A percentile compares a stretch with the other conserved stretches of the same genome.
Conservation (phyloP, 2,888 invertebrate species). For the Gandaritis pyraliata region DNA sequence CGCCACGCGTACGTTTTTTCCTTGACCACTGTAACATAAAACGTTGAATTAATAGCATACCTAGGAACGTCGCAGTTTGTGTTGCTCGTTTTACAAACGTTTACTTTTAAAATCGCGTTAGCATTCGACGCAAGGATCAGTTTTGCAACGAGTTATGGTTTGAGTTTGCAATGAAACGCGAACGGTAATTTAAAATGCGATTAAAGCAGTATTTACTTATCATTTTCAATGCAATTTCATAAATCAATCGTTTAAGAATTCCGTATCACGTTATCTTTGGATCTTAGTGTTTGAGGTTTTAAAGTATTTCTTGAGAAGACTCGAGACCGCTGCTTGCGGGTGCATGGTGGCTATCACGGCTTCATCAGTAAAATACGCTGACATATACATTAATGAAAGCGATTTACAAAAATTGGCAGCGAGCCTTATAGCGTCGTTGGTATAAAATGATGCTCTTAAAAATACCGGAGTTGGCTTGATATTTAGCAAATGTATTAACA, state of each 20-base stretch:
- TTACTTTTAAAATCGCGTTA: slow-evolving; percentile 30
- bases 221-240: slow-evolving; percentile 56
- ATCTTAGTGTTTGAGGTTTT: slow-evolving; percentile 54
- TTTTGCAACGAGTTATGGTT: slow-evolving; percentile 12
- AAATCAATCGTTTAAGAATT: slow-evolving; percentile 65
- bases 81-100: slow-evolving; percentile 35
- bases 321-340: slow-evolving; percentile 40
- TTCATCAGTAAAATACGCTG: slow-evolving; percentile 56
- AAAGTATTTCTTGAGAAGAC: slow-evolving; percentile 57
- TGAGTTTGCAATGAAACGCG: slow-evolving; percentile 17
- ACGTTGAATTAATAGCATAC: slow-evolving; percentile 48
- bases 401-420: slow-evolving; percentile 29
- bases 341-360: slow-evolving; percentile 54
- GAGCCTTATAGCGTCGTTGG: background rate
- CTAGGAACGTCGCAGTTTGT: slow-evolving; percentile 42
- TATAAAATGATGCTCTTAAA: slow-evolving; percentile 11
- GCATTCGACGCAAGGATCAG: slow-evolving; percentile 18
- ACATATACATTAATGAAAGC: slow-evolving; percentile 45
- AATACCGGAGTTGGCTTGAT: background rate
- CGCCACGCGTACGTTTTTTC: slow-evolving; percentile 78
- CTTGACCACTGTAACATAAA: slow-evolving; percentile 69
- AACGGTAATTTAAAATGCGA: slow-evolving; percentile 32
- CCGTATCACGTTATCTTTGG: slow-evolving; percentile 52
- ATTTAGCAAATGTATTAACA: background rate
- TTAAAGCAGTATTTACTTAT: slow-evolving; percentile 46